Evolutionary conservation across 2,888 invertebrate genomes (phyloP), one percentile per base, ranked within the genome.

Genomic region (Eurytoma californica): DNA sequence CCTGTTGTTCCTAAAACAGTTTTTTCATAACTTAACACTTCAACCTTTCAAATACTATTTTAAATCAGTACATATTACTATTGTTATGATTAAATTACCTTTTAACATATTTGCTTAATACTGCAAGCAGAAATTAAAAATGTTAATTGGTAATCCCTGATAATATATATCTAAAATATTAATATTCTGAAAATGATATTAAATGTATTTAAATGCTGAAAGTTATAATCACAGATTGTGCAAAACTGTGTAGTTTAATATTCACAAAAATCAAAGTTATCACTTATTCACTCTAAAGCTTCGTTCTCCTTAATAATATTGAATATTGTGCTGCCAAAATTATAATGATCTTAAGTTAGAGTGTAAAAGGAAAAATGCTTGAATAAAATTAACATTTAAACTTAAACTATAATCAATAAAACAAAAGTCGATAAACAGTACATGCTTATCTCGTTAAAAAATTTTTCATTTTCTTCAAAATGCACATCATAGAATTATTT

Each of bases 211-310:
- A 7, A n/a, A 14, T 57, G 49, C 18, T 66, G 65, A 53, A 73
- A 63, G 12, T 72, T 18, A 69, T 60, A 60, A 75, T 67, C 30
- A 20, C 67, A 76, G 53, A 55, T 61, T 53, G 63, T 63, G 24
- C 63, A 65, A 20, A 49, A 57, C 47, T 16, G 20, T 14, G 39
- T 65, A 53, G 57, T 18, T 47, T 39, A 39, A 39, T 39, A 61
- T 39, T 39, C 51, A 53, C 18, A 61, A 53, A 75, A 74, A 39
- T 16, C 20, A 47, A 47, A 39, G 9, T 49, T 55, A 65, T 55
- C 18, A 47, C 30, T 57, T 39, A 74, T 70, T 49, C 57, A 51
- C 18, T 57, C 30, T 65, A 13, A 63, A 77, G 7, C 65, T 57
- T 49, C 57, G 20, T 47, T 3, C 51, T n/a, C 18, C 53, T 12